Percentiles rank a stretch among this genome's conserved stretches.
These are phyloP conservation scores for Mamestra configurata DNA, from an alignment of 1,140 invertebrate species.

Conservation along the genomic window DNA sequence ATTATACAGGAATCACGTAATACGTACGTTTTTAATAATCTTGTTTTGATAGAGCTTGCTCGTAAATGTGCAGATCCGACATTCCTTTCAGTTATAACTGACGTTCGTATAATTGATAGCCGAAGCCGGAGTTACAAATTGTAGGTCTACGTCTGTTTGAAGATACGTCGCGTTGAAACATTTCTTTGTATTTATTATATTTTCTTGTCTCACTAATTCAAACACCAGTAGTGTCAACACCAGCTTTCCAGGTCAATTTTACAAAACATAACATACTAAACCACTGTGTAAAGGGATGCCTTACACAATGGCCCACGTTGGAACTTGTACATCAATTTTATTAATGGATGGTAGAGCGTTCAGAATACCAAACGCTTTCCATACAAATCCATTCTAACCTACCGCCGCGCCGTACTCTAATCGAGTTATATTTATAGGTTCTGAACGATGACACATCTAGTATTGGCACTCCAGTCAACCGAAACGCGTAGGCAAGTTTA, in stretches of 20 bases:
- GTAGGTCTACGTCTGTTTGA: neutral
- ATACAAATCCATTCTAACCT: constrained; percentile 25
- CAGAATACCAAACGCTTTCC: neutral
- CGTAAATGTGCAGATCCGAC: constrained; percentile 25
- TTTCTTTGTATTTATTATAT: neutral
- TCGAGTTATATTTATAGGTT: constrained; percentile 26
- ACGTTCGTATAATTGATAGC: constrained; percentile 19
- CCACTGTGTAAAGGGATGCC: neutral
- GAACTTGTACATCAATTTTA: constrained; percentile 19
- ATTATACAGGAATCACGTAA: constrained; percentile 58
- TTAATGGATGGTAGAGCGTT: constrained; percentile 2
- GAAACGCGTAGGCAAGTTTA: constrained; percentile 22
- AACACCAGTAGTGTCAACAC: neutral
- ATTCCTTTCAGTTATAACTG: constrained; percentile 4
- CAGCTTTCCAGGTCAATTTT: neutral
- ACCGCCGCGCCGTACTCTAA: constrained; percentile 16
- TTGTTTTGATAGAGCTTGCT: constrained; percentile 13
- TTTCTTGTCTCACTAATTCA: neutral
- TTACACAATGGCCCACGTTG: neutral
- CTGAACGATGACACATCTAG: constrained; percentile 28
- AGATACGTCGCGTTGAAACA: neutral
- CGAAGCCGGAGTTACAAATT: neutral
- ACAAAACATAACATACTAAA: neutral
- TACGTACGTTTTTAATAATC: constrained; percentile 54
- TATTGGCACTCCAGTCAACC: constrained; percentile 18